Evolutionary conservation across 2,888 invertebrate genomes (phyloP).

Genomic region (Nymphalis polychloros): DNA sequence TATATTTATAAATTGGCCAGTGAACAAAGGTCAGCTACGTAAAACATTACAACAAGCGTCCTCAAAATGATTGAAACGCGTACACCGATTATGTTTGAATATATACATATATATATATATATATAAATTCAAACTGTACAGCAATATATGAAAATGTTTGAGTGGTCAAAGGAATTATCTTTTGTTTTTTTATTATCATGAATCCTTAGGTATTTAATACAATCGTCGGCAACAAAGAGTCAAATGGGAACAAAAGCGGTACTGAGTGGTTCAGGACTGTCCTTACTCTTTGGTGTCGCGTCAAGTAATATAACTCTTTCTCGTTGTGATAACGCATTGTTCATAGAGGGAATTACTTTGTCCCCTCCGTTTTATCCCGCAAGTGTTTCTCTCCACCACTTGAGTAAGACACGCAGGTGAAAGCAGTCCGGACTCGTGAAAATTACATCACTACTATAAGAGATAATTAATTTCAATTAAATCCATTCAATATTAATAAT

Average conservation of each 20-base stretch:
- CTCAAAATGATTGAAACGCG: conserved; percentile 13
- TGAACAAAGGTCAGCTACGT: conserved; percentile 11
- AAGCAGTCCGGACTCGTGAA: conserved; percentile 10
- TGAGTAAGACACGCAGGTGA: conserved; percentile 27
- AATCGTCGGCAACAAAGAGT: neutral
- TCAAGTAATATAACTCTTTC: conserved; percentile 45
- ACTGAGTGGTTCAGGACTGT: conserved; percentile 25
- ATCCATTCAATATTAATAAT: neutral
- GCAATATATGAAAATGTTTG: conserved; percentile 10
- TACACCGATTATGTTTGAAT: conserved; percentile 17
- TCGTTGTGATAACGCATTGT: conserved; percentile 61
- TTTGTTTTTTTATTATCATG: conserved; percentile 11
- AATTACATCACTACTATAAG: neutral
- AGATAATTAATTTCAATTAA: neutral
- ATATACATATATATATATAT: conserved; percentile 7
- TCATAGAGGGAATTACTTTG: conserved; percentile 63
- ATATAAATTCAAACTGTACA: conserved; percentile 13
- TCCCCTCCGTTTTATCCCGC: conserved; percentile 49
- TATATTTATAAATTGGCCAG: neutral
- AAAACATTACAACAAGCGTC: conserved; percentile 14
- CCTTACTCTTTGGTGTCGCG: conserved; percentile 38
- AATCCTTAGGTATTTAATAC: neutral
- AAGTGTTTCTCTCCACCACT: conserved; percentile 44
- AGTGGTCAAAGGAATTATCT: conserved; percentile 11
- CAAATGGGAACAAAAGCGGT: conserved; percentile 17